phyloP scores from a whole-genome alignment of 2,113 vertebrate species.

The Mionectes macconnelli region DNA sequence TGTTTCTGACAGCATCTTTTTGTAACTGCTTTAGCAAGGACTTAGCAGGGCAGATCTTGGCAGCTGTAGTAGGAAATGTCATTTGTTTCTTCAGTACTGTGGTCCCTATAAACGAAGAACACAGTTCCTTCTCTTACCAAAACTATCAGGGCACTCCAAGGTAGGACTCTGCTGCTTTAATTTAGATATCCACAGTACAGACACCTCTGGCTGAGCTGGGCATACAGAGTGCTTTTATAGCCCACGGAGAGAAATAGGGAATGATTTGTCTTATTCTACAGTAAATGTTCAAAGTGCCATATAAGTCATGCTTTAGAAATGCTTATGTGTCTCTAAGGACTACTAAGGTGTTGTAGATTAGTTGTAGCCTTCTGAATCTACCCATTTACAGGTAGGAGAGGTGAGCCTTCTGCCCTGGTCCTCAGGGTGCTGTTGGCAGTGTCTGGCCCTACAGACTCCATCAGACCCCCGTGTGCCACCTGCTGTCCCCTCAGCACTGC shows the following conservation, averaged over 20 bases:
- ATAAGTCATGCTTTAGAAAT: not conserved
- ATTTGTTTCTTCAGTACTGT: not conserved
- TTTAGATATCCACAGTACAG: not conserved
- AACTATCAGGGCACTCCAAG: not conserved
- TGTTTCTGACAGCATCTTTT: not conserved
- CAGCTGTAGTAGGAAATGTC: not conserved
- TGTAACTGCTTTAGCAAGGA: not conserved
- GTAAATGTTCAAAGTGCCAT: not conserved
- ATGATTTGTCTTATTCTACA: constrained; percentile 32
- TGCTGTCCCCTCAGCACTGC: not conserved
- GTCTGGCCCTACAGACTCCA: fast-evolving
- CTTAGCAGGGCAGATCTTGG: not conserved
- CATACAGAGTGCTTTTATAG: not conserved
- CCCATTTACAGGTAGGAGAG: not conserved
- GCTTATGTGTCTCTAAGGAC: not conserved
- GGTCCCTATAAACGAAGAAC: not conserved
- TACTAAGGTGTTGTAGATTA: not conserved
- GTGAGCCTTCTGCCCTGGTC: not conserved
- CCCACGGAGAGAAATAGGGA: constrained; percentile 25
- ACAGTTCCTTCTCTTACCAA: not conserved
- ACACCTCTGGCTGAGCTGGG: not conserved
- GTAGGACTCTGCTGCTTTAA: not conserved
- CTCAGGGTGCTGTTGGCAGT: fast-evolving
- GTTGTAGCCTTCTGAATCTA: not conserved
- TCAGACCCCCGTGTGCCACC: fast-evolving